Conservation (phyloP, 2,888 invertebrate genomes). For the Crioceris asparagi region DNA sequence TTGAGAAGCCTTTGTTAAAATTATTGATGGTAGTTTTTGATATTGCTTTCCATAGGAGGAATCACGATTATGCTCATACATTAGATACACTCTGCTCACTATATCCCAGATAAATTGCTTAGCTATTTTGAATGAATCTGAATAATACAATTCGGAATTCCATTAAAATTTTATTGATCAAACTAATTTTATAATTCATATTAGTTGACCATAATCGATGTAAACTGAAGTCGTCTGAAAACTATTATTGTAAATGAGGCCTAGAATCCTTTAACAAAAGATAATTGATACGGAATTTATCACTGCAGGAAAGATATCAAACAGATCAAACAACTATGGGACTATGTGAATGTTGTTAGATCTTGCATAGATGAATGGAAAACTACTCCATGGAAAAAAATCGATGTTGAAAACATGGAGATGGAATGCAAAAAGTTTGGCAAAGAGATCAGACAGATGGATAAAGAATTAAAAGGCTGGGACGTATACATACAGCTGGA, state of each 20-base stretch:
- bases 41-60: no score
- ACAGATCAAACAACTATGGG: slow-evolving; percentile 76
- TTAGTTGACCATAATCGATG: background rate
- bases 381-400: slow-evolving; percentile 84
- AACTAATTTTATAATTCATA: background rate
- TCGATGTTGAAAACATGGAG: slow-evolving; percentile 91
- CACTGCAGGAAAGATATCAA: slow-evolving; percentile 54
- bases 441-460: slow-evolving; percentile 68
- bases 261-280: no score
- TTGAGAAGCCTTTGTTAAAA: no score
- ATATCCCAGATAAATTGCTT: no score
- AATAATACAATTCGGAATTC: no score
- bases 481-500: slow-evolving; percentile 74
- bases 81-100: no score
- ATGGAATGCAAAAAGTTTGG: slow-evolving; percentile 84
- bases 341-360: slow-evolving; percentile 71
- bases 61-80: no score
- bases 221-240: background rate
- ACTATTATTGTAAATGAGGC: background rate
- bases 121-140: no score
- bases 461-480: slow-evolving; percentile 71
- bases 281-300: no score
- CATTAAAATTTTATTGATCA: no score
- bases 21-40: no score
- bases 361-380: slow-evolving; percentile 87